A percentile compares a stretch with the other conserved stretches of the same genome.
These are phyloP conservation scores for Tympanuchus pallidicinctus DNA, from an alignment of 2,113 vertebrate genomes.

Conservation along the genomic window DNA sequence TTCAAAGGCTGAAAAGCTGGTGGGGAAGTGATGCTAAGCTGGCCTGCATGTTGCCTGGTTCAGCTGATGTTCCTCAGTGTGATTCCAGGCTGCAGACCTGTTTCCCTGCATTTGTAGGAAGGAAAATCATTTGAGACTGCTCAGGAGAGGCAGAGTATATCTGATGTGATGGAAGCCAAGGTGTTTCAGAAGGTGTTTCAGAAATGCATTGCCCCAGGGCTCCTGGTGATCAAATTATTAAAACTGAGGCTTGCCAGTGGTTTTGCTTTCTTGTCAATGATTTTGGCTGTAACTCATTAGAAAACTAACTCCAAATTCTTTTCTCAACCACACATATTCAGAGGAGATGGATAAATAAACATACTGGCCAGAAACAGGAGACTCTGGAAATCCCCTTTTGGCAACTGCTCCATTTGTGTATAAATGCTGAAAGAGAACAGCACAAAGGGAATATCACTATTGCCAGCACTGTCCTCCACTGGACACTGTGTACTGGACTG, in stretches of 20 bases:
- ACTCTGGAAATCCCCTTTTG: conserved; percentile 57
- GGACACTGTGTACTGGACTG: neutral
- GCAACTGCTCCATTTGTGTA: neutral
- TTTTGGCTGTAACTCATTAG: neutral
- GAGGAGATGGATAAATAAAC: conserved; percentile 23
- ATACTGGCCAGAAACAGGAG: neutral
- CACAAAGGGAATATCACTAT: neutral
- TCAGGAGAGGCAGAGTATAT: neutral
- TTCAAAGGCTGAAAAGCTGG: neutral
- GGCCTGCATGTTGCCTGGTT: neutral
- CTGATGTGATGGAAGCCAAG: neutral
- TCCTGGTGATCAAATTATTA: neutral
- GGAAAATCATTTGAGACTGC: neutral
- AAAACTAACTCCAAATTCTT: conserved; percentile 42
- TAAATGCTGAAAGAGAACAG: conserved; percentile 8
- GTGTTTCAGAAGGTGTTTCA: neutral
- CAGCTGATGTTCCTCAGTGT: neutral
- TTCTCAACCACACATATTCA: conserved; percentile 17
- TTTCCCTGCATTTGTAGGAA: neutral
- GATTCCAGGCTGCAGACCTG: neutral
- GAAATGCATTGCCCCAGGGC: neutral
- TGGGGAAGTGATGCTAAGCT: neutral
- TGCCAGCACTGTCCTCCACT: conserved; percentile 22
- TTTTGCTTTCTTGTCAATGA: neutral
- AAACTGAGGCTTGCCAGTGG: neutral